Evolutionary conservation across 2,888 invertebrate species (phyloP), one percentile per base, ranked within the genome.

Genomic region (Scaptomyza polygonia): DNA sequence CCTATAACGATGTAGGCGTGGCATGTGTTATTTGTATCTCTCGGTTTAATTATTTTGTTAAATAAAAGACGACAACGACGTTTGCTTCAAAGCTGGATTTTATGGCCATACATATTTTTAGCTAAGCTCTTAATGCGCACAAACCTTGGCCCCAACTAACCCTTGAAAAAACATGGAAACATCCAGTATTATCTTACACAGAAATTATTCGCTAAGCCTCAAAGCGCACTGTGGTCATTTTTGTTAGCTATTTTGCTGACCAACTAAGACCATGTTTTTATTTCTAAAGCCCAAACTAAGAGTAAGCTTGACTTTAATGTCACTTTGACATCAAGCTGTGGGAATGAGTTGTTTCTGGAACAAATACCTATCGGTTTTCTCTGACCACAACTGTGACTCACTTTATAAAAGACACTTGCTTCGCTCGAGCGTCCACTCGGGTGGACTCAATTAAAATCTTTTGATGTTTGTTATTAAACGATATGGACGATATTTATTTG

Each of bases 201-300:
- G 27, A 30, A 36, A 58, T 55, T 44, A 56, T 27, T 53, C 42
- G 39, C 67, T 85, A 84, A 84, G 81, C 76, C 81, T 69, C 58
- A 85, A 81, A 81, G 85, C 70, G 63, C 58, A 68, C 81, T 81
- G 73, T 69, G 81, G 85, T 79, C 68, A 83, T 47, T 64, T 70
- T 62, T 58, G 61, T 58, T 48, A 16, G 39, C 32, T 56, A 14
- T 49, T 45, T 40, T 58, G 32, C 16, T 42, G 57, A 54, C 40
- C 47, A 59, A 18, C 56, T 30, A 66, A 71, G 59, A 58, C 59
- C 40, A 42, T 58, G 59, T 39, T 57, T 57, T 61, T 36, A 55
- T 57, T 52, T 57, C 40, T 64, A 40, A 57, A 32, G 57, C 67
- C 51, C 43, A 59, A 57, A 40, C 49, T 43, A 44, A 61, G 39